Evolutionary conservation across 2,113 vertebrate species (phyloP), one percentile per base, ranked within the genome.

Genomic region (Steatornis caripensis): DNA sequence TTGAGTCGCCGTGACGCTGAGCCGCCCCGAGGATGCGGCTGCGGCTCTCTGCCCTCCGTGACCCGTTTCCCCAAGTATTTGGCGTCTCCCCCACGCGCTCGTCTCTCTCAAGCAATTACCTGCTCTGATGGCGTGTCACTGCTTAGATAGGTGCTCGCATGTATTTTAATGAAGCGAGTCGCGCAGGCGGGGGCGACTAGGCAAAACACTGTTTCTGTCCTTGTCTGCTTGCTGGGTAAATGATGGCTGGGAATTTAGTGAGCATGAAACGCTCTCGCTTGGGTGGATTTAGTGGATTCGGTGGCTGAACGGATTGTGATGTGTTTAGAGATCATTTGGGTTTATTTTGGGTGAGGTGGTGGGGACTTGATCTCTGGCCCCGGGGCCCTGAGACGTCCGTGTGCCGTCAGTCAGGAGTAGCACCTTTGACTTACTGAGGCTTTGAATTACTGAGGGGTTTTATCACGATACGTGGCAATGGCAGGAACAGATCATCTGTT

Each of bases 81-180:
- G 62, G 41, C 2, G 17, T 80, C 89, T 76, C 95, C 7, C 95
- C 95, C 92, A 76, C 72, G 12, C 69, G 0, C 54, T 46, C 23
- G 4, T 89, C 69, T 69, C 92, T 69, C 51, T 41, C 77, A 41
- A 60, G 83, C 74, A 90, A 92, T 92, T 92, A 80, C 87, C 72
- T 96, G 82, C 86, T 90, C 92, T 84, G 86, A 76, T 94, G 90
- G 13, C 91, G 11, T 62, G 79, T 51, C 58, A n/a, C 70, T 8
- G 36, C 72, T 11, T 16, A 11, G 75, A 29, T 58, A 71, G 84
- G 61, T 89, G 86, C 92, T 80, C 51, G 11, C 8, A 29, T 68
- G 89, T 76, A 15, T 84, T 90, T 87, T 87, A 72, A 94, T 94
- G 87, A 71, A 71, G 69, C 71, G 89, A 96, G 82, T 81, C 82